These are phyloP conservation scores for Hetaerina titia DNA, from an alignment of 2,888 invertebrate species.

Conservation along the genomic window DNA sequence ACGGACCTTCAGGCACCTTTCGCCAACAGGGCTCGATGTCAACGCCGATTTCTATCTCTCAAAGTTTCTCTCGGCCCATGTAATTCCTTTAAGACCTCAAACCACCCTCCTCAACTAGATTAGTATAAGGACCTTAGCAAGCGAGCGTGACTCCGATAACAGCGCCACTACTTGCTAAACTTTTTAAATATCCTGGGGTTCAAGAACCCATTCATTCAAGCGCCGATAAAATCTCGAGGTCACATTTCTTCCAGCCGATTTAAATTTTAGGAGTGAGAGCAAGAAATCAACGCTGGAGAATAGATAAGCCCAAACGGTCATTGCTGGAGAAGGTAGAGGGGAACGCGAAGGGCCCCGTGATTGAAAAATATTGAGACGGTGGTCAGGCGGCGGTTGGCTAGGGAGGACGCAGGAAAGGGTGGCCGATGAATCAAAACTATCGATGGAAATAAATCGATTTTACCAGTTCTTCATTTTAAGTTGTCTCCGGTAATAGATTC, in stretches of 20 bases:
- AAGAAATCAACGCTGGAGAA: background rate
- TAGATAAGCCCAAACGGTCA: background rate
- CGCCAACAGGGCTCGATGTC: no score
- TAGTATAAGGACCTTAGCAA: no score
- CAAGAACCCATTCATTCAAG: background rate
- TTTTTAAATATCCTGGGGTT: no score
- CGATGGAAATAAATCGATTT: background rate
- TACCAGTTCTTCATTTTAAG: background rate
- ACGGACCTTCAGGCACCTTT: no score
- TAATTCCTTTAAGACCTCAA: no score
- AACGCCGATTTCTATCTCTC: no score
- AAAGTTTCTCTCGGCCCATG: no score
- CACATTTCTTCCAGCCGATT: conserved; percentile 26
- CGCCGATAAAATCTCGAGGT: conserved; percentile 9
- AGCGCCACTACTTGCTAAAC: no score
- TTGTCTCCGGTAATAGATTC: no score
- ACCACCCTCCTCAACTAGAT: no score
- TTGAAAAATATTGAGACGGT: background rate
- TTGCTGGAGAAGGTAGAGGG: background rate
- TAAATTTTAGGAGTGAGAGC: background rate
- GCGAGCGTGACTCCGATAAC: no score
- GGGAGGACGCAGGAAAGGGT: background rate
- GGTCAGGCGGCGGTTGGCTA: background rate
- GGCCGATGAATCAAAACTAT: background rate
- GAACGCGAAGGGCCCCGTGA: background rate